Percentiles rank a stretch among this genome's conserved stretches.
These are phyloP conservation scores for Drosophila ananassae DNA, from an alignment of 1,140 invertebrate species.

Conservation along the genomic window DNA sequence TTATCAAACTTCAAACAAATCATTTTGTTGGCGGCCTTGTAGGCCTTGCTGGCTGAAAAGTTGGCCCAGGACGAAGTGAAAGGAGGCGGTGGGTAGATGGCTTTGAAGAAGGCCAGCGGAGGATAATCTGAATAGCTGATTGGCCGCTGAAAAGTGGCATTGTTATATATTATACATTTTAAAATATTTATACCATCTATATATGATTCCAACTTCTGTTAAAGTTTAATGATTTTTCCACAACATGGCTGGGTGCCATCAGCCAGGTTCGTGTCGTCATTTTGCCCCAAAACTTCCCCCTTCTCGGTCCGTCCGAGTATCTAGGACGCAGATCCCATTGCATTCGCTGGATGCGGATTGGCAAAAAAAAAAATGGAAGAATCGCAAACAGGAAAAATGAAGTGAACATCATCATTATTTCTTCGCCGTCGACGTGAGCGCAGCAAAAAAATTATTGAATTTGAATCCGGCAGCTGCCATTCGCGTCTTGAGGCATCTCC, in stretches of 20 bases:
- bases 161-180: neutral
- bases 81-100: neutral
- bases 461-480: constrained; percentile 60
- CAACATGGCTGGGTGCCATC: constrained; percentile 31
- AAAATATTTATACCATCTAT: neutral
- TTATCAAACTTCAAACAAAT: constrained; percentile 82
- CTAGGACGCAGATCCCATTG: neutral
- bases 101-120: constrained; percentile 8
- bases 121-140: constrained; percentile 24
- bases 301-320: constrained; percentile 11
- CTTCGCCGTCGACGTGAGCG: constrained; percentile 25
- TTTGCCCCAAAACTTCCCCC: neutral
- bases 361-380: constrained; percentile 52
- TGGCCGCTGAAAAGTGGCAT: constrained; percentile 29
- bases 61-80: constrained; percentile 2
- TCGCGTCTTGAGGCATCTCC: constrained; percentile 32
- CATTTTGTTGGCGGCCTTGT: constrained; percentile 78
- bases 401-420: constrained; percentile 54
- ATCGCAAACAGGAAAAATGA: constrained; percentile 47
- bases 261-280: constrained; percentile 36
- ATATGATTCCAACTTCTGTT: constrained; percentile 7
- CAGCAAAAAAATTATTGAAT: constrained; percentile 62
- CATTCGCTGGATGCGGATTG: constrained; percentile 1
- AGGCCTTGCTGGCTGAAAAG: constrained; percentile 6
- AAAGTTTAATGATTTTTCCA: too few relatives aligned